These are phyloP conservation scores for Naja naja DNA, from an alignment of 2,113 vertebrate species.

Conservation along the genomic window DNA sequence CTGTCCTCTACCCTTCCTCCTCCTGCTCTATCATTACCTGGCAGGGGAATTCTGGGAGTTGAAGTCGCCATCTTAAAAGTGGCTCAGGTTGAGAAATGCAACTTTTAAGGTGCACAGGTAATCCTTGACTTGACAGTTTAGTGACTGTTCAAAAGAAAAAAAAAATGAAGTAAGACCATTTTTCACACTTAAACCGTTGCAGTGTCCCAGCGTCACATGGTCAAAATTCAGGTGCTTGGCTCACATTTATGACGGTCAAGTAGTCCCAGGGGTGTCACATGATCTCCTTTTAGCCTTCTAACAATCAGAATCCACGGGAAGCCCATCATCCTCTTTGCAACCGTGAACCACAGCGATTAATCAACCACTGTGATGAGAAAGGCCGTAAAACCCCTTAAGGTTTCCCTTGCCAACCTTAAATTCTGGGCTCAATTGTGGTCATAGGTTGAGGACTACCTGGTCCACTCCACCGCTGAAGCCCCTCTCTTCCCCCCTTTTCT, in stretches of 20 bases:
- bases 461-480: neutral
- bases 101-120: neutral
- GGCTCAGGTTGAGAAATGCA: neutral
- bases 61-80: too few species aligned
- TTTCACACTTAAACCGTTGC: neutral
- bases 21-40: neutral
- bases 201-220: too few species aligned
- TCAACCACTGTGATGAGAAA: neutral
- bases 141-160: neutral
- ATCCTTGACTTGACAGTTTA: neutral
- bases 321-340: neutral
- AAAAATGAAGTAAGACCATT: neutral
- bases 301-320: rapidly evolving
- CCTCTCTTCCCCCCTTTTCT: neutral
- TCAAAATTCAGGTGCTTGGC: neutral
- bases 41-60: neutral
- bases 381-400: neutral
- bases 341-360: neutral
- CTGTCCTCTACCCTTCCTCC: neutral
- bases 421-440: neutral
- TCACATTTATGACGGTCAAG: neutral
- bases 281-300: neutral
- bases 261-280: rapidly evolving
- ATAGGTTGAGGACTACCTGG: neutral
- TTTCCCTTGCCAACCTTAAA: neutral